Conservation (phyloP, 2,888 invertebrate genomes). For the Dryococelus australis region DNA sequence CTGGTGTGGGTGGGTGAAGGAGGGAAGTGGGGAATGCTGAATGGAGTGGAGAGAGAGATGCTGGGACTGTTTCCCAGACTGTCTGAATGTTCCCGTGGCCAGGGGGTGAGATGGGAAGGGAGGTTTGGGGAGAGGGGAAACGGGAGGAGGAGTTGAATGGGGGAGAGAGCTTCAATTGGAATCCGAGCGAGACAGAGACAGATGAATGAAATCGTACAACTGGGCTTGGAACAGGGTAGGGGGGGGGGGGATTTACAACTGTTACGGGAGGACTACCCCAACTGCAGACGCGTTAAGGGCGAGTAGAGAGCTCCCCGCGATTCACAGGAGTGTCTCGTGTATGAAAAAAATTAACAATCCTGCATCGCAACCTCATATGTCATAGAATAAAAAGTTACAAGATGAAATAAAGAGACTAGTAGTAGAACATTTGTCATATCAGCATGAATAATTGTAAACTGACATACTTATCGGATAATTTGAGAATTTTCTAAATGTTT, state of each 20-base stretch:
- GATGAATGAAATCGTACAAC: slow-evolving; percentile 29
- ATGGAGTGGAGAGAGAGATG: slow-evolving; percentile 21
- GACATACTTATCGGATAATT: no score
- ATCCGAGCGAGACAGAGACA: slow-evolving; percentile 9
- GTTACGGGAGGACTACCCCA: background rate
- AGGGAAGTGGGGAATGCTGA: slow-evolving; percentile 5
- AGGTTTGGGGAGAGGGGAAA: background rate
- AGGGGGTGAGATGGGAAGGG: background rate
- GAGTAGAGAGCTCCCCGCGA: background rate
- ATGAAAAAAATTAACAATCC: no score
- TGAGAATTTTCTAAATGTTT: no score
- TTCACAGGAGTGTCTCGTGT: background rate
- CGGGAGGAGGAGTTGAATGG: slow-evolving; percentile 1
- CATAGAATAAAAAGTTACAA: no score
- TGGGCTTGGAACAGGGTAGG: background rate
- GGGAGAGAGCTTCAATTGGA: slow-evolving; percentile 6
- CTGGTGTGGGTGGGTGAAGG: background rate
- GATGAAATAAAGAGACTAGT: no score
- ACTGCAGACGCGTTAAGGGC: background rate
- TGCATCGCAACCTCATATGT: no score
- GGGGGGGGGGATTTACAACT: background rate
- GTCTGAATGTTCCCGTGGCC: slow-evolving; percentile 33
- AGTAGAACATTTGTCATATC: no score
- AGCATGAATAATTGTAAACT: no score
- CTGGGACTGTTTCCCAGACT: slow-evolving; percentile 31